Conservation (phyloP, 1,140 invertebrate species). For the Ips typographus region DNA sequence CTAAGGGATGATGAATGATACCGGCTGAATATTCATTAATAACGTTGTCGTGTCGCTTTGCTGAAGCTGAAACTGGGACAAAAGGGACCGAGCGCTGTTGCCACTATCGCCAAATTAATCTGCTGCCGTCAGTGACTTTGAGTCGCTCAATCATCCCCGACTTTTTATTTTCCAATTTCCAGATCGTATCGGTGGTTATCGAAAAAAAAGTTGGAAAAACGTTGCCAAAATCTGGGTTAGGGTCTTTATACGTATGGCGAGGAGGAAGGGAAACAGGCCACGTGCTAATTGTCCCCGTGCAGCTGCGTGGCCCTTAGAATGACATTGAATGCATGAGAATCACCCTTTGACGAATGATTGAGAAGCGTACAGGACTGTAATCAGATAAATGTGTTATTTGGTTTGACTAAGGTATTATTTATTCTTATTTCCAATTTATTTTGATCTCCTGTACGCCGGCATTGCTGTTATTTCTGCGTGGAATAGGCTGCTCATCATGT, state of each 20-base stretch:
- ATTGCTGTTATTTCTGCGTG: no score
- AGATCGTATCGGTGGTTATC: no score
- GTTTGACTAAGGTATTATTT: no score
- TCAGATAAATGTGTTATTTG: no score
- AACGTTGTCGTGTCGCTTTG: conserved; percentile 15
- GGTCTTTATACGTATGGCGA: not conserved
- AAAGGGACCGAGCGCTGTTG: not conserved
- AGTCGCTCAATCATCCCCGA: not conserved
- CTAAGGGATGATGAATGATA: conserved; percentile 17
- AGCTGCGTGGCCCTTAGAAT: conserved; percentile 18
- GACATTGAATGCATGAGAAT: conserved; percentile 22
- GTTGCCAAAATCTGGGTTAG: no score
- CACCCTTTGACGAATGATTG: conserved; percentile 25
- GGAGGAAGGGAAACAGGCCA: conserved; percentile 1
- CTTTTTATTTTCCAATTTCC: no score
- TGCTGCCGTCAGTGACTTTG: conserved; percentile 6
- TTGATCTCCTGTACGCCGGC: no score
- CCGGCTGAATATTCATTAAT: conserved; percentile 27
- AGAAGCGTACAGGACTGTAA: not conserved
- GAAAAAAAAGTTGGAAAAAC: not conserved
- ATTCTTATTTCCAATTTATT: no score
- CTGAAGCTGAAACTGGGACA: conserved; percentile 20
- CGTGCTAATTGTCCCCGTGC: conserved; percentile 28
- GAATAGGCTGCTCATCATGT: no score
- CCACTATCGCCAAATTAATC: conserved; percentile 16